Base-by-base conservation (phyloP, 2,797 vertebrate genomes). In the Brachyrhaphis roseni region DNA sequence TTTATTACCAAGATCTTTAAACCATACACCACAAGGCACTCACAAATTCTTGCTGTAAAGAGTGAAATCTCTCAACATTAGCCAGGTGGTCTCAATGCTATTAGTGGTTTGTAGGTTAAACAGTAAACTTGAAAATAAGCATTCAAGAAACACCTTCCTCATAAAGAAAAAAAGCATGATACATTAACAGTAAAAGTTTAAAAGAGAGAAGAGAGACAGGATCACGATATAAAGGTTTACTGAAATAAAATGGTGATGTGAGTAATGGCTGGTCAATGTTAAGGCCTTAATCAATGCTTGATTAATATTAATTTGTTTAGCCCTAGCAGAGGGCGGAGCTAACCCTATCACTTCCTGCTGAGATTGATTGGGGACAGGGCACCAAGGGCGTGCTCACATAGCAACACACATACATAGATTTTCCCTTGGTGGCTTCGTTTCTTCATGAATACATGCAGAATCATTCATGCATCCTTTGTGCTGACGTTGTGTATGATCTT, bases 221-320 rank as follows among this genome's bases (percentile, higher is more conserved):
- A 82, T 70, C 1, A 16, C 84, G 72, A 66, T 86, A 62, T n/a
- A 74, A 83, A 78, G 75, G 86, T 72, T 81, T 74, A 73, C 75
- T 53, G 47, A 16, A 26, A 41, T 26, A 64, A 76, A 86, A 76
- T 68, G 80, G 76, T 84, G 87, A 82, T 82, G 91, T 94, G 94
- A 94, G 90, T 94, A 94, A 95, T 94, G 90, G 87, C 89, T 78
- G 86, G 47, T 90, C 89, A 81, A 84, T 89, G 87, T 93, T 94
- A 90, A 92, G 88, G 88, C 90, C 88, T 92, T 94, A 95, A 96
- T 95, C 95, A 92, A 96, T 95, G 92, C 90, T 93, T 94, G 93
- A 96, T 96, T 95, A 95, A 95, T 95, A 95, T 95, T 94, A 94
- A 96, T 95, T 93, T 68, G 53, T 91, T 93, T 90, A 88, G 81